Conservation (phyloP, 2,888 invertebrate species). For the Acanthosepion esculentum region DNA sequence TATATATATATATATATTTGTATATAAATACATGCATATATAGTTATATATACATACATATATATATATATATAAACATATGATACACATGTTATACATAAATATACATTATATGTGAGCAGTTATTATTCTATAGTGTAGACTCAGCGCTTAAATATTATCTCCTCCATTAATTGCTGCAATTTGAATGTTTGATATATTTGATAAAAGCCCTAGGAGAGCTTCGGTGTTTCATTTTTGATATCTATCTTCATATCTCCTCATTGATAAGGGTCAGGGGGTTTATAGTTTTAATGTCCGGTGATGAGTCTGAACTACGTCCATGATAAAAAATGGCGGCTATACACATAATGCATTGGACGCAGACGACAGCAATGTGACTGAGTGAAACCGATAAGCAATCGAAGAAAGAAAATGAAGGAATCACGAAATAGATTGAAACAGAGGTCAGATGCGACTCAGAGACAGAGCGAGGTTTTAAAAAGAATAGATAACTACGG, state of each 20-base stretch:
- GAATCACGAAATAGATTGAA: no score
- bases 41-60: not conserved
- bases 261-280: not conserved
- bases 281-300: not conserved
- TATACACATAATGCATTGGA: not conserved
- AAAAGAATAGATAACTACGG: no score
- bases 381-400: not conserved
- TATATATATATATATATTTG: no score
- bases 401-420: not conserved
- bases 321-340: not conserved
- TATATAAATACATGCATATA: not conserved
- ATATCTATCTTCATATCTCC: not conserved
- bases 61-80: slow-evolving; percentile 4
- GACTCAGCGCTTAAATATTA: not conserved
- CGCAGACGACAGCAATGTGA: not conserved
- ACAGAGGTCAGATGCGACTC: no score
- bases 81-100: not conserved
- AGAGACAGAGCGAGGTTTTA: no score
- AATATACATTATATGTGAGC: not conserved
- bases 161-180: not conserved
- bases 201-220: not conserved
- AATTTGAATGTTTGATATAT: not conserved
- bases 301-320: not conserved
- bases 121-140: not conserved
- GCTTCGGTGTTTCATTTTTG: not conserved